Percentiles rank a stretch among this genome's conserved stretches.
Evolutionary conservation across 2,113 vertebrate genomes (phyloP).

Genomic region (Bubo blakistoni): DNA sequence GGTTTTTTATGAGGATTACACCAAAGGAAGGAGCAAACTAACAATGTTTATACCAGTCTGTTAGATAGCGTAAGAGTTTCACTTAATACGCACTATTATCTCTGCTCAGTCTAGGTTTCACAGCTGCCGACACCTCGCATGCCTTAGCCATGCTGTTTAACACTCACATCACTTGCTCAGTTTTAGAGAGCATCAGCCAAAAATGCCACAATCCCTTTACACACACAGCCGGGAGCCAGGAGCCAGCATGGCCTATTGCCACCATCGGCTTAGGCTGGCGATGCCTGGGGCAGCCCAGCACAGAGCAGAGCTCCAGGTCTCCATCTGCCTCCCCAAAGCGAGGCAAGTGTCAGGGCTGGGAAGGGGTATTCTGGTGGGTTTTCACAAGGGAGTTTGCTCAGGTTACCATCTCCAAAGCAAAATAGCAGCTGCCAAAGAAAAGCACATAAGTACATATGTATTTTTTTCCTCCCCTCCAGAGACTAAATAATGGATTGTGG

Average conservation of each 20-base stretch:
- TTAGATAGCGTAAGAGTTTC: background rate
- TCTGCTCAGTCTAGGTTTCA: background rate
- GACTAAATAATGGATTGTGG: background rate
- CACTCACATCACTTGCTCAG: background rate
- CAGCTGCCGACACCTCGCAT: background rate
- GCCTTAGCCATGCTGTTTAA: background rate
- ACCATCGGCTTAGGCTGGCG: fast-evolving
- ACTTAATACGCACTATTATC: fast-evolving
- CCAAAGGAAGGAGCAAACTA: background rate
- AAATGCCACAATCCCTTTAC: background rate
- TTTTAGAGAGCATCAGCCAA: background rate
- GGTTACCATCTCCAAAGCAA: background rate
- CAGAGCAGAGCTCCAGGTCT: background rate
- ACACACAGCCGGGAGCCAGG: background rate
- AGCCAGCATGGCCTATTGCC: fast-evolving
- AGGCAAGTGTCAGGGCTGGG: background rate
- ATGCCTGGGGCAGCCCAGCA: background rate
- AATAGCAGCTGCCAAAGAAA: background rate
- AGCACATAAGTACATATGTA: fast-evolving
- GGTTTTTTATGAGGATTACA: background rate
- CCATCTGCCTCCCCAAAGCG: fast-evolving
- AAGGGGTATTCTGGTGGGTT: fast-evolving
- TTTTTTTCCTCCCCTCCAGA: background rate
- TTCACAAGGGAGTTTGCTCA: background rate
- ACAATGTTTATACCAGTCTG: background rate